Percentiles rank a stretch among this genome's conserved stretches.
These are phyloP conservation scores for Euphydryas editha DNA, from an alignment of 2,888 invertebrate species.

Conservation along the genomic window DNA sequence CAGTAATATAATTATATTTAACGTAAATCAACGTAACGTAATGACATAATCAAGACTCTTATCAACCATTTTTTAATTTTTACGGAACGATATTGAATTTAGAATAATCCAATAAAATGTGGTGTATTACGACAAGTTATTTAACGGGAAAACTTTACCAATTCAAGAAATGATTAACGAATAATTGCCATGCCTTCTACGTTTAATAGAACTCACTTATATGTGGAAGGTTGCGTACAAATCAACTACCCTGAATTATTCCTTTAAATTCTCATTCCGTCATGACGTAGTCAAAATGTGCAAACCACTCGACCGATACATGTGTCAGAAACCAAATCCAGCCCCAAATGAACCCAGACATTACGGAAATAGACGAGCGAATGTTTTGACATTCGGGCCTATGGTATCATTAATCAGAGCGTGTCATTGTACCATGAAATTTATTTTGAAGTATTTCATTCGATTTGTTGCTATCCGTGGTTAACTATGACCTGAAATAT, in stretches of 20 bases:
- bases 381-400: slow-evolving; percentile 44
- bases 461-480: background rate
- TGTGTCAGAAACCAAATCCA: background rate
- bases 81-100: too few species aligned
- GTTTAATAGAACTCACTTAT: too few species aligned
- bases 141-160: too few species aligned
- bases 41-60: too few species aligned
- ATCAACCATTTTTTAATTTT: too few species aligned
- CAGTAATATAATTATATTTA: too few species aligned
- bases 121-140: too few species aligned
- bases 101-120: too few species aligned
- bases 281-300: background rate
- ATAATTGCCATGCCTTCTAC: too few species aligned
- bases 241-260: background rate
- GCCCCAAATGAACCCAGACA: background rate
- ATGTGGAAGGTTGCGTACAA: background rate
- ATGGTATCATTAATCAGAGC: slow-evolving; percentile 45
- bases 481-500: slow-evolving; percentile 18
- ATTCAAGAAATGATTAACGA: too few species aligned
- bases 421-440: slow-evolving; percentile 36
- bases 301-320: background rate
- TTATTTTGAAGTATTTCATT: slow-evolving; percentile 31
- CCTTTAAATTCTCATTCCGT: background rate
- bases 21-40: too few species aligned
- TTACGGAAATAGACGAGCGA: slow-evolving; percentile 42